A percentile compares a stretch with the other conserved stretches of the same genome.
Conservation (phyloP, 2,797 vertebrate genomes). For the Linurgus olivaceus region DNA sequence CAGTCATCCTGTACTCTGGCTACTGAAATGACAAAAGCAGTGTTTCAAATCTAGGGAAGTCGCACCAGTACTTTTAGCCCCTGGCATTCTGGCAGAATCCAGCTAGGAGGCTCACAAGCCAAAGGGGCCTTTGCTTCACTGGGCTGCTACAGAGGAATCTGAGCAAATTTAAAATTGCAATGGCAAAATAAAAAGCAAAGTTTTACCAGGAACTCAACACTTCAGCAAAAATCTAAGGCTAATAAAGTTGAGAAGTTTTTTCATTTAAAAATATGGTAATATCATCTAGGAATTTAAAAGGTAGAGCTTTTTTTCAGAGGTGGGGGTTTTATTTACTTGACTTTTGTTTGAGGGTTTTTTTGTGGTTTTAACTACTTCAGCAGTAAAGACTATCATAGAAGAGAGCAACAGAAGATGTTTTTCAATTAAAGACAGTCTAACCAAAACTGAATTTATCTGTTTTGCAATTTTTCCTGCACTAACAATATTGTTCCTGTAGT, state of each 20-base stretch:
- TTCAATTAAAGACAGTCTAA: background rate
- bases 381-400: background rate
- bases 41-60: background rate
- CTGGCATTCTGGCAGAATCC: background rate
- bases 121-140: background rate
- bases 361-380: background rate
- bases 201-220: background rate
- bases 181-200: background rate
- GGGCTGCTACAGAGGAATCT: background rate
- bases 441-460: background rate
- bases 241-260: background rate
- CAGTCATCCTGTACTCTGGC: background rate
- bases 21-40: background rate
- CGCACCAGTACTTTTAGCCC: background rate
- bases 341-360: background rate
- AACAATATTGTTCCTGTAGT: background rate
- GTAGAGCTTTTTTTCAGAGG: fast-evolving
- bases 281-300: background rate
- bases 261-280: background rate
- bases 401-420: background rate
- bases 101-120: background rate
- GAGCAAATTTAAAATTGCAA: background rate
- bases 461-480: background rate
- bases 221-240: background rate
- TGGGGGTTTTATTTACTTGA: background rate